Conservation (phyloP, 2,888 invertebrate species). For the Clivina fossor region DNA sequence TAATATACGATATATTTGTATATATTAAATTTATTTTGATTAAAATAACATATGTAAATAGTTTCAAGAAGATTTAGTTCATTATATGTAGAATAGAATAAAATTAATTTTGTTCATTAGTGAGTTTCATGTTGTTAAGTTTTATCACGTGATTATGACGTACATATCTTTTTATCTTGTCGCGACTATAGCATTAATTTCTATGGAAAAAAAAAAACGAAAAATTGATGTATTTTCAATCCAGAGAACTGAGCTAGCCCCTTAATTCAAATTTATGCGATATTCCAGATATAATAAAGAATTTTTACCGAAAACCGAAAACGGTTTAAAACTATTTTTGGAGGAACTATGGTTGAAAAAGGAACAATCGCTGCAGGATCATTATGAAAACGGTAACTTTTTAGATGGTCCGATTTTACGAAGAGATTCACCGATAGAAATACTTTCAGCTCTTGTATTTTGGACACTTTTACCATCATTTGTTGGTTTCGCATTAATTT, state of each 20-base stretch:
- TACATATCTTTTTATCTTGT: too few relatives aligned
- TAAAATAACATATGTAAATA: too few relatives aligned
- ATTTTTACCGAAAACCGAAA: slow-evolving; percentile 62
- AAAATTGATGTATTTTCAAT: background rate
- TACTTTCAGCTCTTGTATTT: slow-evolving; percentile 62
- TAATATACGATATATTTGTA: too few relatives aligned
- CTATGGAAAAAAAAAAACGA: slow-evolving; percentile 2
- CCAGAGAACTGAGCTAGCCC: too few relatives aligned
- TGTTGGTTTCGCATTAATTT: slow-evolving; percentile 54
- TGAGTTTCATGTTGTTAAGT: too few relatives aligned
- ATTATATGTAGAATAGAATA: too few relatives aligned
- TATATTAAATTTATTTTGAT: too few relatives aligned
- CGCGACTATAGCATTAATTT: too few relatives aligned
- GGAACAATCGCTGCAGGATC: slow-evolving; percentile 62
- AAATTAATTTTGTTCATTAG: too few relatives aligned
- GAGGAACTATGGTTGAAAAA: slow-evolving; percentile 68
- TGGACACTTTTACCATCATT: slow-evolving; percentile 64
- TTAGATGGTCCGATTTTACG: slow-evolving; percentile 47
- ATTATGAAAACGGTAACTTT: slow-evolving; percentile 59
- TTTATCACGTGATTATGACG: too few relatives aligned
- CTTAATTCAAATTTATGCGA: background rate
- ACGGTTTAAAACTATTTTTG: slow-evolving; percentile 63
- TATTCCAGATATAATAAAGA: slow-evolving; percentile 60
- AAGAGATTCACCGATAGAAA: slow-evolving; percentile 49
- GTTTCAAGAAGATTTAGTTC: too few relatives aligned